Percentiles rank a stretch among this genome's conserved stretches.
phyloP scores from a whole-genome alignment of 2,888 invertebrate species.

The Pollenia amentaria region DNA sequence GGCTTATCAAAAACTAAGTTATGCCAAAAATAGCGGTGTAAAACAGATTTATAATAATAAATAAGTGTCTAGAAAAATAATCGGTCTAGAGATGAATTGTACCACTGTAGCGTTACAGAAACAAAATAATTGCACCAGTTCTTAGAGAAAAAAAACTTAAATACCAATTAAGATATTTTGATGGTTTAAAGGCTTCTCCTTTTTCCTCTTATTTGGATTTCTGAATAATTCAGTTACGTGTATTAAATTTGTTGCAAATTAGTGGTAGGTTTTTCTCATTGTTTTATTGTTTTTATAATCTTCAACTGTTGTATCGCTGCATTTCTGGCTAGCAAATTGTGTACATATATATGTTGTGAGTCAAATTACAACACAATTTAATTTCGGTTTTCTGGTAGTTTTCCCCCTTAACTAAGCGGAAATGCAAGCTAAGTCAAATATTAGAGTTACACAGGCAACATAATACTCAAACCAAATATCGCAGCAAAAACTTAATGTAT shows the following conservation, averaged over 20 bases:
- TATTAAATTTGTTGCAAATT: slow-evolving; percentile 63
- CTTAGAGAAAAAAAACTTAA: neutral
- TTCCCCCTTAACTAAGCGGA: neutral
- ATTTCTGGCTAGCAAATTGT: slow-evolving; percentile 53
- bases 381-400: neutral
- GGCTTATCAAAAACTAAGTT: no score
- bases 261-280: slow-evolving; percentile 60
- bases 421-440: slow-evolving; percentile 30
- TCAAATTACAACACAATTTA: slow-evolving; percentile 20
- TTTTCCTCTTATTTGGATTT: neutral
- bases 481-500: slow-evolving; percentile 47
- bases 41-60: neutral
- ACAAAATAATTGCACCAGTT: slow-evolving; percentile 31
- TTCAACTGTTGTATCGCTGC: slow-evolving; percentile 29
- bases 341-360: slow-evolving; percentile 43
- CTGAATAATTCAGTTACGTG: slow-evolving; percentile 44
- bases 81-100: neutral
- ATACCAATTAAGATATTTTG: neutral
- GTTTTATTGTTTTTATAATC: slow-evolving; percentile 29
- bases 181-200: neutral
- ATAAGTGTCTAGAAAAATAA: neutral
- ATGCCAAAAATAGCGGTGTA: neutral
- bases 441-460: slow-evolving; percentile 18
- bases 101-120: slow-evolving; percentile 5
- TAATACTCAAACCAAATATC: slow-evolving; percentile 16